Base-by-base conservation (phyloP, 2,797 vertebrate species). In the Cyprinodon diabolis region DNA sequence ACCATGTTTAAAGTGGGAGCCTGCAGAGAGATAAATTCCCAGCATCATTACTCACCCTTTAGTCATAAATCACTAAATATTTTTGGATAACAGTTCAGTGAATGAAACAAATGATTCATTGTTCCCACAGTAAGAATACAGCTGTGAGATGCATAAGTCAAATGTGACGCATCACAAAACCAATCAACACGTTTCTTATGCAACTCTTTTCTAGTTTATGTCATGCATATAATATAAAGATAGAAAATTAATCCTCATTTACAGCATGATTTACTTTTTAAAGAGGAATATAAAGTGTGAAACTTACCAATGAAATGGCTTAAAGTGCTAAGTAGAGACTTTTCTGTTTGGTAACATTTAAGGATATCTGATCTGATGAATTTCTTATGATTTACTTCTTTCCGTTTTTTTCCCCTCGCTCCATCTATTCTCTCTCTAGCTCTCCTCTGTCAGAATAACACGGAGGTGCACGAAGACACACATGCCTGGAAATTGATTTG, bases 351-450 rank as follows among this genome's bases (percentile, higher is more conserved):
- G 84, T 94, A 92, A 93, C 92, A 94, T 94, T 93, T 93, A 90
- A 84, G 90, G 90, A 91, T 92, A 94, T 95, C 89, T 90, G 91
- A 94, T 94, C 77, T 86, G 85, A 93, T 77, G 85, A 89, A 90
- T 87, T 91, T 93, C 89, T 87, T 91, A 87, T 91, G 82, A 71
- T 76, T 79, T 83, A 79, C 74, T 51, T 76, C 80, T 77, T 84
- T 88, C 75, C 74, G 45, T 30, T 75, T n/a, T 55, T 84, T 72
- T 74, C 69, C 40, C 57, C 52, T 62, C 54, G 9, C 51, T 57
- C n/a, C 21, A 47, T 69, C 68, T 71, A 56, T 57, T 65, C 51
- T 77, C 56, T 76, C 75, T 58, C 52, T 66, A 54, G 52, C 71
- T 79, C 73, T 72, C 71, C 66, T 66, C 82, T 74, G 47, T 81